These are phyloP conservation scores for Drosophila paramelanica DNA, from an alignment of 2,888 invertebrate species.

Conservation along the genomic window DNA sequence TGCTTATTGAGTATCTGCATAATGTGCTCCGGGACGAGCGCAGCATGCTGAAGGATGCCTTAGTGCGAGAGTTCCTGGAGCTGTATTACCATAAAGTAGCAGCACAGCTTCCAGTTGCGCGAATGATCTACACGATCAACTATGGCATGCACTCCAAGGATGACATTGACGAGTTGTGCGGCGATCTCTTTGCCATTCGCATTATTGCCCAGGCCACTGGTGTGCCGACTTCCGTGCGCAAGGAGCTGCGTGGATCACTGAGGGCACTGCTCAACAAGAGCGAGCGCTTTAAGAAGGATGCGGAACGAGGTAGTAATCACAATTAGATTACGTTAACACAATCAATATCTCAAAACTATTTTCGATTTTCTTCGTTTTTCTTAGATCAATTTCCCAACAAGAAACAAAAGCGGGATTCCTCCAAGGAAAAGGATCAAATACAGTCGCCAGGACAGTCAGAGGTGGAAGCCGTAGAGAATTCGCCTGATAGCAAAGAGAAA, in stretches of 20 bases:
- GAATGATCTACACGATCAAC: slow-evolving; percentile 84
- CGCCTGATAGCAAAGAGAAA: slow-evolving; percentile 38
- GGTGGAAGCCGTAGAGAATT: slow-evolving; percentile 21
- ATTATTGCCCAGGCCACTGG: slow-evolving; percentile 85
- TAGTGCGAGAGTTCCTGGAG: slow-evolving; percentile 94
- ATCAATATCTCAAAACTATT: not conserved
- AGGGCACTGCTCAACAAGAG: slow-evolving; percentile 83
- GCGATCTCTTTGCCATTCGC: slow-evolving; percentile 85
- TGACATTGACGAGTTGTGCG: slow-evolving; percentile 84
- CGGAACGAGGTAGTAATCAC: slow-evolving; percentile 72
- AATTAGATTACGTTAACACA: not conserved
- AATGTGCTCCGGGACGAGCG: slow-evolving; percentile 95
- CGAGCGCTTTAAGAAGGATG: slow-evolving; percentile 79
- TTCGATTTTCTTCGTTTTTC: slow-evolving; percentile 1
- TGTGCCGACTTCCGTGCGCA: slow-evolving; percentile 84
- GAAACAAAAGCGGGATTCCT: slow-evolving; percentile 68
- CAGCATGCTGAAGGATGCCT: slow-evolving; percentile 92
- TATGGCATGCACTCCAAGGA: slow-evolving; percentile 85
- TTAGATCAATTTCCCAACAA: slow-evolving; percentile 75
- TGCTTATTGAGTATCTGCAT: slow-evolving; percentile 95
- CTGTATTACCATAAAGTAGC: slow-evolving; percentile 93
- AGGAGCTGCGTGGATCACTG: slow-evolving; percentile 83
- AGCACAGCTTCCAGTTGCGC: slow-evolving; percentile 83
- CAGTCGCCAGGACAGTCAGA: slow-evolving; percentile 32
- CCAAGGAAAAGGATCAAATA: slow-evolving; percentile 45